A percentile compares a stretch with the other conserved stretches of the same genome.
These are phyloP conservation scores for Podabrus alpinus DNA, from an alignment of 2,888 invertebrate genomes.

Conservation along the genomic window DNA sequence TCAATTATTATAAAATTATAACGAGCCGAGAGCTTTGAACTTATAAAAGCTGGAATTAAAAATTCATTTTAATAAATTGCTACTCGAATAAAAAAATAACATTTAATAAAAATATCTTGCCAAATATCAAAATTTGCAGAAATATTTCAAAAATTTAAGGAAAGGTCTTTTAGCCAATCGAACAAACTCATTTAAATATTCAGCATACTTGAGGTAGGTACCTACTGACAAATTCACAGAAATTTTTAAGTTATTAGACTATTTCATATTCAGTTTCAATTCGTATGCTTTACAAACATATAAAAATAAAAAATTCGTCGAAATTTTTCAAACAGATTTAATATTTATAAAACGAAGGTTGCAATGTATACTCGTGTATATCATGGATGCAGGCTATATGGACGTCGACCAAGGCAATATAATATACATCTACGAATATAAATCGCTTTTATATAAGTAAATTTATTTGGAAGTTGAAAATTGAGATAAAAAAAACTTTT, in stretches of 20 bases:
- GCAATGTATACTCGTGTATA: conserved; percentile 20
- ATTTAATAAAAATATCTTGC: not conserved
- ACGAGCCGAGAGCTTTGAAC: not conserved
- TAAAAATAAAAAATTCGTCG: not conserved
- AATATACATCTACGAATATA: not conserved
- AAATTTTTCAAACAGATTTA: conserved; percentile 25
- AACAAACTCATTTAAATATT: not conserved
- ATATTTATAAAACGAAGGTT: conserved; percentile 36
- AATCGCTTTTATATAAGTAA: not conserved
- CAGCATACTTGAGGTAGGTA: not conserved
- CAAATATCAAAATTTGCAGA: not conserved
- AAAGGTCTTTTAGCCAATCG: not conserved
- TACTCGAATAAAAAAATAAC: not conserved
- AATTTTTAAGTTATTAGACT: not conserved
- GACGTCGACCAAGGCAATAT: not conserved
- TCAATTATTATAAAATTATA: not conserved
- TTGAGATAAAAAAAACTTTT: not conserved
- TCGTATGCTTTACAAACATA: not conserved
- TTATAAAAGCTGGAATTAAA: not conserved
- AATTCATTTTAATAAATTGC: not conserved
- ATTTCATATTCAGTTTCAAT: conserved; percentile 4
- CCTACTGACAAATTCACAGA: not conserved
- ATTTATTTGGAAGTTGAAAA: not conserved
- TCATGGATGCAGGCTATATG: not conserved
- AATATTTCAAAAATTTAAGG: not conserved